phyloP scores from a whole-genome alignment of 2,888 invertebrate genomes.

The Melanophora roralis region DNA sequence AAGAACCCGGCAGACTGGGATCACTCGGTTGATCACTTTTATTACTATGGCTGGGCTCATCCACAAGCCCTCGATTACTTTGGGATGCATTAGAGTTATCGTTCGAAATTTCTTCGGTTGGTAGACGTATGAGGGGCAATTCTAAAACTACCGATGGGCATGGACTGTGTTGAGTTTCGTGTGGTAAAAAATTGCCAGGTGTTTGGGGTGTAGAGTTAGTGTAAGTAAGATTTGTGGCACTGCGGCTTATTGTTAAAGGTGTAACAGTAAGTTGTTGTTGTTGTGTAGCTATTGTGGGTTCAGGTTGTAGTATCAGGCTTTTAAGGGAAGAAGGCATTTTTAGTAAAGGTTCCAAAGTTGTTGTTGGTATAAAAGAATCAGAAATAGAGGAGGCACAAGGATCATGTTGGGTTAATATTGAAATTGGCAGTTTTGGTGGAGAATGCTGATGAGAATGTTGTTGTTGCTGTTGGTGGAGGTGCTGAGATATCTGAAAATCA shows the following conservation, averaged over 20 bases:
- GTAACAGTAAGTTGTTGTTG: slow-evolving; percentile 8
- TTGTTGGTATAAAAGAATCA: slow-evolving; percentile 69
- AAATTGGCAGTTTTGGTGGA: slow-evolving; percentile 65
- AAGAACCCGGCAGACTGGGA: slow-evolving; percentile 76
- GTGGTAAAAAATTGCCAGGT: slow-evolving; percentile 41
- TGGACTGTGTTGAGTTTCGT: slow-evolving; percentile 61
- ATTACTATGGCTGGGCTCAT: slow-evolving; percentile 64
- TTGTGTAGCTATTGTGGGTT: slow-evolving; percentile 55
- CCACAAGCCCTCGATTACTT: slow-evolving; percentile 45
- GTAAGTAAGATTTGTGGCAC: slow-evolving; percentile 63
- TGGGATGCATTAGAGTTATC: slow-evolving; percentile 28
- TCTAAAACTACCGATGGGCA: slow-evolving; percentile 75
- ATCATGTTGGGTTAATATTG: slow-evolving; percentile 67
- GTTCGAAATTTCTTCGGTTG: slow-evolving; percentile 67
- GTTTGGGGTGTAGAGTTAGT: slow-evolving; percentile 62
- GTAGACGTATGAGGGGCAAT: slow-evolving; percentile 76
- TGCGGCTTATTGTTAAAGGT: slow-evolving; percentile 63
- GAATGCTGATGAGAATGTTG: slow-evolving; percentile 57
- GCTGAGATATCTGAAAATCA: slow-evolving; percentile 16
- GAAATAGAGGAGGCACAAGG: slow-evolving; percentile 73
- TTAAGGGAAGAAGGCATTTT: slow-evolving; percentile 74
- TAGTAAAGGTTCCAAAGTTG: slow-evolving; percentile 69
- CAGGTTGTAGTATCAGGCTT: slow-evolving; percentile 73
- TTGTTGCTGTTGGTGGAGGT: slow-evolving; percentile 18
- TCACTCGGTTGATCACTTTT: slow-evolving; percentile 71